These are phyloP conservation scores for Halcyon malimbica DNA, from an alignment of 2,113 vertebrate genomes.

Conservation along the genomic window DNA sequence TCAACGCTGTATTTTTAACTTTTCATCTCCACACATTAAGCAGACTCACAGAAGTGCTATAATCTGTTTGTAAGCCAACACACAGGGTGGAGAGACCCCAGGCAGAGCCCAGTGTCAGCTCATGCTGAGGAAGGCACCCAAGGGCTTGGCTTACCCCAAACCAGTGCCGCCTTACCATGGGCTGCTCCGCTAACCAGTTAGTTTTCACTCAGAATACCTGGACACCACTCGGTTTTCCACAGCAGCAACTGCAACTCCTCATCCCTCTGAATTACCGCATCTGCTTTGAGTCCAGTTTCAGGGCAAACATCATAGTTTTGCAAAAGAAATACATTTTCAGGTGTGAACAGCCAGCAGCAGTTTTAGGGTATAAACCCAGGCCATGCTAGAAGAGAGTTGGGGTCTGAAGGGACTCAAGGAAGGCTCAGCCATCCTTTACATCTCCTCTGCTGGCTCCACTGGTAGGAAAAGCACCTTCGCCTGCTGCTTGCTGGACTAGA, in stretches of 20 bases:
- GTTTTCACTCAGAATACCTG: neutral
- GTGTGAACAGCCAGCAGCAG: neutral
- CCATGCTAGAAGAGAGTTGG: neutral
- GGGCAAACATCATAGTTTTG: neutral
- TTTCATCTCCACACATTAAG: neutral
- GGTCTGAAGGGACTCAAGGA: too few species aligned
- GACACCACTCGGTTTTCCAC: fast-evolving
- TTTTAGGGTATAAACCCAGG: neutral
- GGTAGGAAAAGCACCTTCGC: neutral
- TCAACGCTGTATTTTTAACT: neutral
- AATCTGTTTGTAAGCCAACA: neutral
- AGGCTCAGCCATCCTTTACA: neutral
- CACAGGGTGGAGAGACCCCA: neutral
- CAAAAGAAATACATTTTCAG: neutral
- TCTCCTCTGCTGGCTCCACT: neutral
- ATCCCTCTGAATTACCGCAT: fast-evolving
- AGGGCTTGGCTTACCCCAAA: neutral
- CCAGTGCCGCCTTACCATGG: fast-evolving
- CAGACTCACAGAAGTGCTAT: neutral
- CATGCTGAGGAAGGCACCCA: fast-evolving
- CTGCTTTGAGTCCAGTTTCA: neutral
- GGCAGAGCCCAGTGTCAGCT: neutral
- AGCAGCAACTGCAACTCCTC: neutral
- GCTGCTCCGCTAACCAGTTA: neutral
- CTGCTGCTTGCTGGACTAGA: neutral